These are phyloP conservation scores for Synergus gifuensis DNA, from an alignment of 2,888 invertebrate species.

Conservation along the genomic window DNA sequence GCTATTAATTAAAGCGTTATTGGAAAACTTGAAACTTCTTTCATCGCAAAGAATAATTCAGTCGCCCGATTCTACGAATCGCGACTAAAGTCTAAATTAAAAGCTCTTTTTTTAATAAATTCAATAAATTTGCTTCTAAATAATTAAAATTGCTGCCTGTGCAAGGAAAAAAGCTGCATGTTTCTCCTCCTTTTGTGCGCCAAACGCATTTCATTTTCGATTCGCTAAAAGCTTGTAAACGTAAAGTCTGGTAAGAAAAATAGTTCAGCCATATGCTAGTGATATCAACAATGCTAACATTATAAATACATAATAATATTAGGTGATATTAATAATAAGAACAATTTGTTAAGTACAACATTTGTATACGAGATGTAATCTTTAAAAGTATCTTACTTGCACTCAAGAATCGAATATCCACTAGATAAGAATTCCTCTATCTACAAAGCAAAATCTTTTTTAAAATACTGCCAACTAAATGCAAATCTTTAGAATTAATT, in stretches of 20 bases:
- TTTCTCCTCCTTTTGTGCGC: slow-evolving; percentile 5
- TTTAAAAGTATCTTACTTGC: slow-evolving; percentile 37
- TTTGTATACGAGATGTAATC: slow-evolving; percentile 28
- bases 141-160: neutral
- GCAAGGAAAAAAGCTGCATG: slow-evolving; percentile 5
- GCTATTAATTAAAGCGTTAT: slow-evolving; percentile 31
- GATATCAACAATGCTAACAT: slow-evolving; percentile 22
- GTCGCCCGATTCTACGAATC: neutral
- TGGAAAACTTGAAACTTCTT: slow-evolving; percentile 23
- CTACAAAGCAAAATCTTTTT: neutral
- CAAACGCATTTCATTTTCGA: neutral
- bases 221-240: slow-evolving; percentile 34
- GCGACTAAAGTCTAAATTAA: neutral
- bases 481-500: neutral
- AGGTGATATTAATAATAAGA: slow-evolving; percentile 40
- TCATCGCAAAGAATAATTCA: neutral
- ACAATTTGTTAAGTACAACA: slow-evolving; percentile 53
- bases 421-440: slow-evolving; percentile 7
- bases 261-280: slow-evolving; percentile 37
- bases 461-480: neutral
- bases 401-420: slow-evolving; percentile 20
- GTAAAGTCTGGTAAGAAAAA: slow-evolving; percentile 39
- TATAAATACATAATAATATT: slow-evolving; percentile 33
- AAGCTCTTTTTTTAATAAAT: neutral
- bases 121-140: slow-evolving; percentile 3